These are phyloP conservation scores for Nasonia oneida DNA, from an alignment of 2,888 invertebrate species.

Conservation along the genomic window DNA sequence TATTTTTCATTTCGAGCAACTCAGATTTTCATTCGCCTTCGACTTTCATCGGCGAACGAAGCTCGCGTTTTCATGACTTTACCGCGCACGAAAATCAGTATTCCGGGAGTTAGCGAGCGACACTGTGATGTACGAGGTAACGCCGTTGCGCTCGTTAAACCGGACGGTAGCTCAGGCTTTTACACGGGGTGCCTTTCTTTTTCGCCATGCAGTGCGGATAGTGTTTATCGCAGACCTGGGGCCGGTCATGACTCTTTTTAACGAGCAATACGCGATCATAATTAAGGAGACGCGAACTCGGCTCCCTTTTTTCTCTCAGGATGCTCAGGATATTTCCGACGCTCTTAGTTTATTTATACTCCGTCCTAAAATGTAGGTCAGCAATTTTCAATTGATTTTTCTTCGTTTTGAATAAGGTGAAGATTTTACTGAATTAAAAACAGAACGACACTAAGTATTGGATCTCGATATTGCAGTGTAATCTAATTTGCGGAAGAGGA, in stretches of 20 bases:
- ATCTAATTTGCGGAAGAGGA: too few species aligned
- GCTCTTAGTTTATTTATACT: neutral
- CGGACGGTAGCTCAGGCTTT: constrained; percentile 4
- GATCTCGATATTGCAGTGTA: too few species aligned
- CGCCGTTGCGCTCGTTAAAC: constrained; percentile 43
- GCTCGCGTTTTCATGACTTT: neutral
- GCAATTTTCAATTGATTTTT: too few species aligned
- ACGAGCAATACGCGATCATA: constrained; percentile 15
- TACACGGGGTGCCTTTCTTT: constrained; percentile 9
- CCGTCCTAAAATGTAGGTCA: neutral
- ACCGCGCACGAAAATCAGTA: constrained; percentile 21
- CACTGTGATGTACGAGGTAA: constrained; percentile 30
- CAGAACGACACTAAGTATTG: neutral
- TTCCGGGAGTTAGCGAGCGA: constrained; percentile 6
- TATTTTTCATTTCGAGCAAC: neutral
- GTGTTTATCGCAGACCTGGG: constrained; percentile 23
- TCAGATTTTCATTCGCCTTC: neutral
- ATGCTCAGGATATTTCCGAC: neutral
- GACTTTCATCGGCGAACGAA: neutral
- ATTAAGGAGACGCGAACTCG: constrained; percentile 12
- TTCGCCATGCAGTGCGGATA: neutral
- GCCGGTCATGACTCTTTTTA: neutral
- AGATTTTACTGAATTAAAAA: too few species aligned
- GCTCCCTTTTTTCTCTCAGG: neutral
- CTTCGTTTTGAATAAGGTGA: too few species aligned